A percentile compares a stretch with the other conserved stretches of the same genome.
Evolutionary conservation across 2,797 vertebrate species (phyloP).

Genomic region (Setipinna tenuifilis): DNA sequence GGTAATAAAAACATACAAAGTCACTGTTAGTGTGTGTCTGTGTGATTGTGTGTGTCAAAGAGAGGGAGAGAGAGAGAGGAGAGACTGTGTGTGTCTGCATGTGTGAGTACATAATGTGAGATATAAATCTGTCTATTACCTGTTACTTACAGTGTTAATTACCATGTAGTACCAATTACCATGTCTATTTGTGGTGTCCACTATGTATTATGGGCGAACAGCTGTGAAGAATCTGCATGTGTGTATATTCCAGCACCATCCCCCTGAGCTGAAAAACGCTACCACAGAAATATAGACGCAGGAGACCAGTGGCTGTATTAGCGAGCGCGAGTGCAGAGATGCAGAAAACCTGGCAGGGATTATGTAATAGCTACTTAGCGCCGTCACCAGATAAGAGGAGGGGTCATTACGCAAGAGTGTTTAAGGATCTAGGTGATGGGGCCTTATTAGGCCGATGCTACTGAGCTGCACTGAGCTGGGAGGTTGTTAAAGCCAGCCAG

Average conservation of each 20-base stretch:
- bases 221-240: not conserved
- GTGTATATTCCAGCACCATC: not conserved
- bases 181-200: not conserved
- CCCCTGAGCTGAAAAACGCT: not conserved
- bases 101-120: slow-evolving; percentile 2
- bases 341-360: slow-evolving; percentile 14
- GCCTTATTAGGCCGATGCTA: slow-evolving; percentile 11
- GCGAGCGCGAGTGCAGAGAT: not conserved
- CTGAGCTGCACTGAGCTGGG: not conserved
- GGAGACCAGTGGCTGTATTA: not conserved
- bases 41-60: no score
- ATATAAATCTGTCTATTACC: not conserved
- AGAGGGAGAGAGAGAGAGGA: slow-evolving; percentile 23
- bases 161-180: no score
- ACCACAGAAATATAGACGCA: slow-evolving; percentile 52
- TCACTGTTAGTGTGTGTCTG: no score
- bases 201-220: not conserved
- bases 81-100: not conserved
- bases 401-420: slow-evolving; percentile 30
- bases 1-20: not conserved
- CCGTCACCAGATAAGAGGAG: slow-evolving; percentile 17
- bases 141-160: not conserved
- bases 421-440: slow-evolving; percentile 35
- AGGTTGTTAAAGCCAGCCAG: not conserved
- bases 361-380: slow-evolving; percentile 27